These are phyloP conservation scores for Acleris cristana DNA, from an alignment of 2,888 invertebrate species.

Conservation along the genomic window DNA sequence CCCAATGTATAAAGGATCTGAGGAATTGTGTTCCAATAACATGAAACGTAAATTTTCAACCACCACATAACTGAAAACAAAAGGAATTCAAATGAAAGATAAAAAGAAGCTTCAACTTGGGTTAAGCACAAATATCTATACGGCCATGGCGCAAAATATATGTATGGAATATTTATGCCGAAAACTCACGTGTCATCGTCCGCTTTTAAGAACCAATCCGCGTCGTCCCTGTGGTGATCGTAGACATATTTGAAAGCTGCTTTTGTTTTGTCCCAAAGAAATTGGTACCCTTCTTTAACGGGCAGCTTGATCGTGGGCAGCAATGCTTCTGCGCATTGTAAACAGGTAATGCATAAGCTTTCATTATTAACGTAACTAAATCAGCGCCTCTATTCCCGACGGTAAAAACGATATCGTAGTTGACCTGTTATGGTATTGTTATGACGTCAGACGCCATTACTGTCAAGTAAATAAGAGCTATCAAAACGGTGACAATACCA, in stretches of 20 bases:
- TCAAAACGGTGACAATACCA: no score
- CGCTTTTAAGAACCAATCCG: conserved; percentile 99
- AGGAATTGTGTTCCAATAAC: conserved; percentile 89
- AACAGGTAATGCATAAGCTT: no score
- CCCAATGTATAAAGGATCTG: conserved; percentile 94
- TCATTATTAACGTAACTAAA: no score
- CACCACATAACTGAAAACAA: conserved; percentile 91
- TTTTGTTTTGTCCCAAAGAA: conserved; percentile 99
- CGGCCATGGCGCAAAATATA: no score
- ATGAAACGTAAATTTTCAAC: conserved; percentile 98
- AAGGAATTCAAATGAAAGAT: not conserved
- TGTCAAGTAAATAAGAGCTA: no score
- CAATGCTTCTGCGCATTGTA: conserved; percentile 80
- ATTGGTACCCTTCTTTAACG: conserved; percentile 94
- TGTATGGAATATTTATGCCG: no score
- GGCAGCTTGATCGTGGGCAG: conserved; percentile 92
- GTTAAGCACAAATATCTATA: no score
- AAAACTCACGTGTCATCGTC: conserved; percentile 96
- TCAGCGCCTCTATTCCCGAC: no score
- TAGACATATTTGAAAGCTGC: conserved; percentile 95
- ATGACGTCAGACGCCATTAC: no score
- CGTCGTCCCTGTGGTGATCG: conserved; percentile 91
- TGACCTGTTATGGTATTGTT: no score
- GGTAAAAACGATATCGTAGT: no score
- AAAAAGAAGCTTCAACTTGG: not conserved